Evolutionary conservation across 2,888 invertebrate genomes (phyloP).

Genomic region (Agonopterix heracliana): DNA sequence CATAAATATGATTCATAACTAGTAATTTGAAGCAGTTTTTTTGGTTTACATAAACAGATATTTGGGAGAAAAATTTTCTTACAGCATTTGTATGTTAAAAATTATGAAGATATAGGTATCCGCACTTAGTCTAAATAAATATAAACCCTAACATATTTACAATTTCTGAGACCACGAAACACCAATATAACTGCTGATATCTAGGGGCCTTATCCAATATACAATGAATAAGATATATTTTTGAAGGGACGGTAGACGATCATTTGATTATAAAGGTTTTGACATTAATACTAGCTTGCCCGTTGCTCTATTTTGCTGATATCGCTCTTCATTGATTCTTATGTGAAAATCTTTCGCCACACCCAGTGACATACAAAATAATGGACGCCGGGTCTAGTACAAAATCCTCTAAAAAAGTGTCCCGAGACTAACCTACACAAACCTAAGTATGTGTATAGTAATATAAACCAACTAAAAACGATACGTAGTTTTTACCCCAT

Average conservation of each 20-base stretch:
- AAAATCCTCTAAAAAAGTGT: too few relatives aligned
- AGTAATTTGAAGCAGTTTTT: conserved; percentile 5
- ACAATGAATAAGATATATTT: background rate
- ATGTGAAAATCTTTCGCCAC: too few relatives aligned
- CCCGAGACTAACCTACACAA: too few relatives aligned
- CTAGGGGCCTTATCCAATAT: background rate
- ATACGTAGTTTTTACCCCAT: too few relatives aligned
- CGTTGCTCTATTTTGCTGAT: too few relatives aligned
- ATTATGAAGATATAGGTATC: conserved; percentile 10
- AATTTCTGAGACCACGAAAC: conserved; percentile 1
- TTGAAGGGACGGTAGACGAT: background rate
- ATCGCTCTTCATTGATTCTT: too few relatives aligned
- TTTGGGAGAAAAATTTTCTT: conserved; percentile 1
- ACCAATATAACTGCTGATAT: background rate
- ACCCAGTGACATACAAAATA: too few relatives aligned
- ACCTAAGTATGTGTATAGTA: too few relatives aligned
- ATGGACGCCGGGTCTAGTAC: too few relatives aligned
- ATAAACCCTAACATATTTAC: conserved; percentile 6
- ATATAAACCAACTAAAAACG: too few relatives aligned
- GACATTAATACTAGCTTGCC: too few relatives aligned
- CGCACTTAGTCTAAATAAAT: conserved; percentile 38
- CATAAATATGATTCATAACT: conserved; percentile 9
- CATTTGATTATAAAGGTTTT: background rate
- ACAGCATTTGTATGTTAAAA: background rate
- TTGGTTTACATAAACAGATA: conserved; percentile 17